These are phyloP conservation scores for Pteronotus mesoamericanus DNA, from an alignment of 2,797 vertebrate species.

Conservation along the genomic window DNA sequence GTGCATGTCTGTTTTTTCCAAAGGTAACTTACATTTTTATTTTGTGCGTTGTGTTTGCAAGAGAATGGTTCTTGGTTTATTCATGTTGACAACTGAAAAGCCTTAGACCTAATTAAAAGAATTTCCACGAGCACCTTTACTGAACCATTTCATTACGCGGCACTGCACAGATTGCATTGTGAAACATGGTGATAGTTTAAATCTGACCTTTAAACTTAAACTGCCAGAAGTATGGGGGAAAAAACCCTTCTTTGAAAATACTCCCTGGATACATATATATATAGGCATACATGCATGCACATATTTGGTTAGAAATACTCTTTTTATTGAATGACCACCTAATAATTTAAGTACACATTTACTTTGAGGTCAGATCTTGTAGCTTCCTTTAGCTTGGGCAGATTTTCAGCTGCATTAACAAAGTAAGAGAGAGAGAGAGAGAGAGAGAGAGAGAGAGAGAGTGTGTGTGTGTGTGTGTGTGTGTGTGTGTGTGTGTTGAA, in stretches of 20 bases:
- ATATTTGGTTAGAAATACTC: conserved; percentile 81
- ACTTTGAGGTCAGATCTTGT: conserved; percentile 22
- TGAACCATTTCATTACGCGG: conserved; percentile 90
- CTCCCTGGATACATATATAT: conserved; percentile 50
- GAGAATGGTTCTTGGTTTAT: conserved; percentile 85
- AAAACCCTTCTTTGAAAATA: conserved; percentile 82
- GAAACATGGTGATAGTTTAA: conserved; percentile 88
- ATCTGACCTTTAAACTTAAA: conserved; percentile 87
- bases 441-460: no score
- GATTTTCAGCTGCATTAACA: conserved; percentile 21
- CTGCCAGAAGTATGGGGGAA: conserved; percentile 82
- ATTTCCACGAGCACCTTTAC: conserved; percentile 88
- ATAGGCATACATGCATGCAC: conserved; percentile 63
- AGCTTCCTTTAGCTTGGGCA: conserved; percentile 23
- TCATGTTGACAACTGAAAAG: conserved; percentile 90
- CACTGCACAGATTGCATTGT: conserved; percentile 88
- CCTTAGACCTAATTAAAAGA: conserved; percentile 90
- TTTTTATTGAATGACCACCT: conserved; percentile 74
- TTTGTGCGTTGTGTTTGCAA: conserved; percentile 80
- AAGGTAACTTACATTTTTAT: conserved; percentile 80
- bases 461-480: neutral
- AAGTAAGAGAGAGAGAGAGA: neutral
- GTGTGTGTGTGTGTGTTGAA: conserved; percentile 10
- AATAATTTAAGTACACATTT: conserved; percentile 64
- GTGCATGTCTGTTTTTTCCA: conserved; percentile 69